Evolutionary conservation across 2,888 invertebrate genomes (phyloP).

Genomic region (Aphidius colemani): DNA sequence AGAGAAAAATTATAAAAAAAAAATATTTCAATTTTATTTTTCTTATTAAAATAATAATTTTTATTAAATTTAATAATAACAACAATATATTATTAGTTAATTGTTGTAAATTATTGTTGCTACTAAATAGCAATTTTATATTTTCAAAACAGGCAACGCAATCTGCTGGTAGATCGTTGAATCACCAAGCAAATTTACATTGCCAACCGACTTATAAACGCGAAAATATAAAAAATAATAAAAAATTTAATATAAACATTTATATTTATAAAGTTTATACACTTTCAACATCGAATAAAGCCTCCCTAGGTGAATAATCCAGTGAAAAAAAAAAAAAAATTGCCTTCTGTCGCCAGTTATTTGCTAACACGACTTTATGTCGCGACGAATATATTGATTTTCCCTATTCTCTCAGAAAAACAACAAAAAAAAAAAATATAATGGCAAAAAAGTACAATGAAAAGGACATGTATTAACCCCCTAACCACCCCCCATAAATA

Average conservation of each 20-base stretch:
- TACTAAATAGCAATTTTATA: neutral
- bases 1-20: conserved; percentile 2
- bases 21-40: neutral
- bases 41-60: conserved; percentile 3
- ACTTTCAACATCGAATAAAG: neutral
- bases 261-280: neutral
- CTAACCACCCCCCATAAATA: neutral
- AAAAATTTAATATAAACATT: conserved; percentile 1
- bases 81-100: too few relatives aligned
- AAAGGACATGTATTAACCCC: neutral
- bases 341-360: conserved; percentile 18
- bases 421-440: conserved; percentile 5
- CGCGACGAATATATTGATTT: conserved; percentile 23
- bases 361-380: conserved; percentile 22
- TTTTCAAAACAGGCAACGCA: conserved; percentile 14
- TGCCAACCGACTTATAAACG: too few relatives aligned
- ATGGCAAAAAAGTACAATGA: neutral
- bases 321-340: neutral
- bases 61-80: neutral
- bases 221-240: conserved; percentile 4
- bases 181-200: conserved; percentile 1
- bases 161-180: conserved; percentile 17
- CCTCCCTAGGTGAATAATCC: conserved; percentile 13
- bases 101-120: too few relatives aligned
- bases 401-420: neutral